Percentiles rank a stretch among this genome's conserved stretches.
Evolutionary conservation across 2,888 invertebrate genomes (phyloP).

Genomic region (Perizoma affinitatum): DNA sequence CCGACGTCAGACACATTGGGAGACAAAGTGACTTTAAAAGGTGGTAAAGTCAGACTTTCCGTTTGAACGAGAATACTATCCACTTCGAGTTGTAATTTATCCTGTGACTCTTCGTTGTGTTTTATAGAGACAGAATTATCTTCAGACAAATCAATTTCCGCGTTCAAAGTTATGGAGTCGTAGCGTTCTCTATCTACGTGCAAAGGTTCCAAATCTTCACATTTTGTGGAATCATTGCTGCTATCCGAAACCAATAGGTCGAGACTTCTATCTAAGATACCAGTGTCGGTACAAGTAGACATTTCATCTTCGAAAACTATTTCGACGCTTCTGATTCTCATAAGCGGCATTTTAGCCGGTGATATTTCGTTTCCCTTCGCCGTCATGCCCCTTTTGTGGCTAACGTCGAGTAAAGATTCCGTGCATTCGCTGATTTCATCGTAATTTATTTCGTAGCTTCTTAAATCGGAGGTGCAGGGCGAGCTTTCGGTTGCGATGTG

Average conservation of each 20-base stretch:
- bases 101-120: slow-evolving; percentile 45
- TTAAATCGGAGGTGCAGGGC: slow-evolving; percentile 69
- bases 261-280: slow-evolving; percentile 65
- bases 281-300: slow-evolving; percentile 73
- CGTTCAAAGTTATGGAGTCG: slow-evolving; percentile 71
- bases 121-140: slow-evolving; percentile 64
- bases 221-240: slow-evolving; percentile 77
- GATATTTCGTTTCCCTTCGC: slow-evolving; percentile 74
- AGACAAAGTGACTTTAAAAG: slow-evolving; percentile 59
- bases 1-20: slow-evolving; percentile 67
- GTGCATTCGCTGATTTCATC: slow-evolving; percentile 76
- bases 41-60: slow-evolving; percentile 52
- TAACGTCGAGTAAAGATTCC: slow-evolving; percentile 57
- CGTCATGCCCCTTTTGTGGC: slow-evolving; percentile 59
- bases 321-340: slow-evolving; percentile 78
- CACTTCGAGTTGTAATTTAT: slow-evolving; percentile 45
- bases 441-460: slow-evolving; percentile 77
- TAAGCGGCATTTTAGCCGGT: slow-evolving; percentile 73
- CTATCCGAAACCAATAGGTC: slow-evolving; percentile 68
- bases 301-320: slow-evolving; percentile 79
- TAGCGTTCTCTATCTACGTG: slow-evolving; percentile 60
- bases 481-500: slow-evolving; percentile 64
- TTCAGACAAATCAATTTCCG: slow-evolving; percentile 71
- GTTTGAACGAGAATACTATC: slow-evolving; percentile 52
- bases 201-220: slow-evolving; percentile 70